phyloP scores from a whole-genome alignment of 2,797 vertebrate species.

The Poecilia wingei region DNA sequence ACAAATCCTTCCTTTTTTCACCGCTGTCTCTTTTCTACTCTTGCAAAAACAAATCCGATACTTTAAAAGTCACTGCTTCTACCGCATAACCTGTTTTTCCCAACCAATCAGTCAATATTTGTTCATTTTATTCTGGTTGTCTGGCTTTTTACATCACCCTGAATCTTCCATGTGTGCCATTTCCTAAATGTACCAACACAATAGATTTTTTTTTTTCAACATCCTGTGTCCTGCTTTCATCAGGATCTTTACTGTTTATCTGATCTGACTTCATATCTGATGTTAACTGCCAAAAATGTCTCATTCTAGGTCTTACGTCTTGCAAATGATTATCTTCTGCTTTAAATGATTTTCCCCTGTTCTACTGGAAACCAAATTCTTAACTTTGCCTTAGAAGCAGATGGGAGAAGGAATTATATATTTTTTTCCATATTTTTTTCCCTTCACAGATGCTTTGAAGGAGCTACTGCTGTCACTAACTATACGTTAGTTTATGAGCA shows the following conservation, averaged over 20 bases:
- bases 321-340: conserved; percentile 5
- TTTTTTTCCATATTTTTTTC: neutral
- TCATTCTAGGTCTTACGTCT: neutral
- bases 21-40: neutral
- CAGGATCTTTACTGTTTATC: neutral
- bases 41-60: neutral
- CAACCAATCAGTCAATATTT: neutral
- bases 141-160: neutral
- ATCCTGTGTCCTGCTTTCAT: neutral
- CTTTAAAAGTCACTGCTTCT: neutral
- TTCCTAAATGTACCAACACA: neutral
- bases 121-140: neutral
- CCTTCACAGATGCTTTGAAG: neutral
- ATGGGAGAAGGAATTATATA: neutral
- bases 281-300: neutral
- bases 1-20: neutral
- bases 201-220: neutral
- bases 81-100: neutral
- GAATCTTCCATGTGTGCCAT: neutral
- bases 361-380: neutral
- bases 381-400: neutral
- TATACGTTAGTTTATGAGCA: neutral
- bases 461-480: neutral
- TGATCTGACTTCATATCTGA: neutral
- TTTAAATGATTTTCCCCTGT: neutral